Conservation (phyloP, 2,888 invertebrate species). For the Acleris laterana region DNA sequence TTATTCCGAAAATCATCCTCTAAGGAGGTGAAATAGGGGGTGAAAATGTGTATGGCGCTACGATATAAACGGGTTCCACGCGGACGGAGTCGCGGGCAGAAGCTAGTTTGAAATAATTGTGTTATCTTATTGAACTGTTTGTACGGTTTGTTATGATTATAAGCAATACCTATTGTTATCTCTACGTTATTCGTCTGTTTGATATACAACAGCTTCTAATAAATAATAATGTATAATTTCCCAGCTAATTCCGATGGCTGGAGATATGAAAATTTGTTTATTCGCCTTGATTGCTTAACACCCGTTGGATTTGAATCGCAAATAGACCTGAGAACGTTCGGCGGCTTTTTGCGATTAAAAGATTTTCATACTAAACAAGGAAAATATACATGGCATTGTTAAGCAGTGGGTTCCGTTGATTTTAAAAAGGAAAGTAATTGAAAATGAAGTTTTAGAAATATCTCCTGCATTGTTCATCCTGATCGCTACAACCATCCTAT, state of each 20-base stretch:
- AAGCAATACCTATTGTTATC: too few relatives aligned
- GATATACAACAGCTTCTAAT: not conserved
- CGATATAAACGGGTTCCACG: too few relatives aligned
- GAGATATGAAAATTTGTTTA: slow-evolving; percentile 40
- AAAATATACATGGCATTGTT: not conserved
- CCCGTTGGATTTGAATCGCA: slow-evolving; percentile 45
- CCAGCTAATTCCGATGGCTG: slow-evolving; percentile 24
- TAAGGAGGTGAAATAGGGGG: too few relatives aligned
- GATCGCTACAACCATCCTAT: too few relatives aligned
- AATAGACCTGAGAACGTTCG: slow-evolving; percentile 41
- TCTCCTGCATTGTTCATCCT: not conserved
- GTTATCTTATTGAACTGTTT: too few relatives aligned
- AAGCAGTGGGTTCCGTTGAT: slow-evolving; percentile 9
- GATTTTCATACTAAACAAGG: slow-evolving; percentile 22
- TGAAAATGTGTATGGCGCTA: too few relatives aligned
- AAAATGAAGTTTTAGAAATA: not conserved
- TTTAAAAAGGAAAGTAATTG: not conserved
- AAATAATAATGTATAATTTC: slow-evolving; percentile 15
- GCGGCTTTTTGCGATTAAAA: slow-evolving; percentile 37
- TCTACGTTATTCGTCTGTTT: too few relatives aligned
- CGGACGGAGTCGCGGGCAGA: too few relatives aligned
- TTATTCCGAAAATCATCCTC: too few relatives aligned
- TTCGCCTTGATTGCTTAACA: slow-evolving; percentile 43
- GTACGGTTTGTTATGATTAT: too few relatives aligned
- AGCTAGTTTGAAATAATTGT: too few relatives aligned